Evolutionary conservation across 2,113 vertebrate genomes (phyloP).

Genomic region (Parotia lawesii): DNA sequence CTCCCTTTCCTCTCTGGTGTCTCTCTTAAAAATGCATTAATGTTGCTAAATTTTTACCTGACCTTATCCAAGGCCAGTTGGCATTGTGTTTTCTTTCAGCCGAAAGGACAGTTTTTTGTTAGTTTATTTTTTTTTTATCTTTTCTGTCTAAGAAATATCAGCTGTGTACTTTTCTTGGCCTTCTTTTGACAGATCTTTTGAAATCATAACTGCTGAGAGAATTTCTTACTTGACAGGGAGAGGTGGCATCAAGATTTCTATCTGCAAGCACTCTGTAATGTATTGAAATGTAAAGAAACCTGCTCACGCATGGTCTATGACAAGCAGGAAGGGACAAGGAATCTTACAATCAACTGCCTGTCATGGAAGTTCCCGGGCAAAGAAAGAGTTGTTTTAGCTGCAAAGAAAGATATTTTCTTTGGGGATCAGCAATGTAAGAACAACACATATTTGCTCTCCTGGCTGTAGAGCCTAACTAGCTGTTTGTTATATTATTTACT

Average conservation of each 20-base stretch:
- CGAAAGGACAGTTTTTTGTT: not conserved
- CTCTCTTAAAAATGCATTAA: not conserved
- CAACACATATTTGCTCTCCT: not conserved
- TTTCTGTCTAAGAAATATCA: not conserved
- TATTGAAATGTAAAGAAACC: slow-evolving; percentile 14
- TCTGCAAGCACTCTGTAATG: not conserved
- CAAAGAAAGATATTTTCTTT: not conserved
- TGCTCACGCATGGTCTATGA: not conserved
- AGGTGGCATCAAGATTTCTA: not conserved
- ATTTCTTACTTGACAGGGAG: not conserved
- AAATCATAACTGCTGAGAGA: not conserved
- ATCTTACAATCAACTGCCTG: slow-evolving; percentile 7
- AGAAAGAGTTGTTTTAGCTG: not conserved
- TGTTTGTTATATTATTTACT: slow-evolving; percentile 72
- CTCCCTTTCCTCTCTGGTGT: not conserved
- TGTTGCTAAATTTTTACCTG: not conserved
- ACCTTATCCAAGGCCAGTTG: not conserved
- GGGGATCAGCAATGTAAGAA: slow-evolving; percentile 2
- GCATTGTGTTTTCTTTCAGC: not conserved
- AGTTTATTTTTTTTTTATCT: not conserved
- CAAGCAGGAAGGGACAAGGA: slow-evolving; percentile 3
- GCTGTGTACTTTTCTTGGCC: not conserved
- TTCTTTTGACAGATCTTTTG: not conserved
- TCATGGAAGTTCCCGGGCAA: slow-evolving; percentile 4
- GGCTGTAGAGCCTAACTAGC: slow-evolving; percentile 20